phyloP scores from a whole-genome alignment of 2,113 vertebrate species.

The Grammomys surdaster region DNA sequence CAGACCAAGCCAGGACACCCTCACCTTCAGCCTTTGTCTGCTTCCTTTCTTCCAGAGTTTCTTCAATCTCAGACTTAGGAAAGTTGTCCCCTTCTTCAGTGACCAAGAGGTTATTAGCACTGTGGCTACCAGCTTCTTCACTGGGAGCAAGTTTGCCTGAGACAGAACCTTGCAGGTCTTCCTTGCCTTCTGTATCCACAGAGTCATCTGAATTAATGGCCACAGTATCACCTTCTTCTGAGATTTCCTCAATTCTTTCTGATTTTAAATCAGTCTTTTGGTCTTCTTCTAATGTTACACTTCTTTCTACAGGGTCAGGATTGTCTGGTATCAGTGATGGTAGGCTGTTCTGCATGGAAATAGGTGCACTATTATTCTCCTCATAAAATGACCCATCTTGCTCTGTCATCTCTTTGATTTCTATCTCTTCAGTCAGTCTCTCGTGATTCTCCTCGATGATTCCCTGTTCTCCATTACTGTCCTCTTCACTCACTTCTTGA shows the following conservation, averaged over 20 bases:
- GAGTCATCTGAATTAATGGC: background rate
- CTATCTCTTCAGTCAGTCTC: background rate
- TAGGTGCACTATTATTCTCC: background rate
- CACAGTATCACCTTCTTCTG: background rate
- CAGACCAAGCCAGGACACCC: background rate
- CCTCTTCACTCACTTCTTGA: background rate
- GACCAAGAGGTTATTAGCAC: background rate
- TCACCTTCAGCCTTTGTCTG: background rate
- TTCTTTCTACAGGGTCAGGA: background rate
- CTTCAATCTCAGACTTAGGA: constrained; percentile 57
- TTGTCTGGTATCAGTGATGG: constrained; percentile 57
- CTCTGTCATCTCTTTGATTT: constrained; percentile 26
- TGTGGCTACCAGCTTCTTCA: background rate
- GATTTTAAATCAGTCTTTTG: constrained; percentile 67
- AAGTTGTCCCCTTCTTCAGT: constrained; percentile 67
- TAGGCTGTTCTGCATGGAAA: background rate
- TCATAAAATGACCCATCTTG: constrained; percentile 13
- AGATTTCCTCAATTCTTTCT: constrained; percentile 35
- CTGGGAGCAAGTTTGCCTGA: background rate
- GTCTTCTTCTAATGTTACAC: constrained; percentile 26
- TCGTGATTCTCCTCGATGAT: constrained; percentile 27
- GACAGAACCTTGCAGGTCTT: background rate
- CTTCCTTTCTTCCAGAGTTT: constrained; percentile 32
- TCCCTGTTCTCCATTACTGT: background rate
- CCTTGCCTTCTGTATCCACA: constrained; percentile 40